Evolutionary conservation across 2,797 vertebrate species (phyloP).

Genomic region (Cercopithecus diana): DNA sequence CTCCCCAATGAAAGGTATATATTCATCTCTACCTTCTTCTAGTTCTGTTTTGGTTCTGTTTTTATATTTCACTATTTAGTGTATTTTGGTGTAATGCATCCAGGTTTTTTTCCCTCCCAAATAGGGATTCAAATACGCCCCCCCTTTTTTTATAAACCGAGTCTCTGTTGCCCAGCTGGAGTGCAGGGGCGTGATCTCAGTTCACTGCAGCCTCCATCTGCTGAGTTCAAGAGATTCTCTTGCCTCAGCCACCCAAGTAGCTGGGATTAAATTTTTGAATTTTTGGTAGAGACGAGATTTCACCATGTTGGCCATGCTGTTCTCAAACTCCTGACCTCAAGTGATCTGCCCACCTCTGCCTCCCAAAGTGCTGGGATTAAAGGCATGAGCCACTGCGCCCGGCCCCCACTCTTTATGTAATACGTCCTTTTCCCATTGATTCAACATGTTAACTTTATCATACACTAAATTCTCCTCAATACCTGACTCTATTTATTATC

Average conservation of each 20-base stretch:
- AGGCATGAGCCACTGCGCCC: fast-evolving
- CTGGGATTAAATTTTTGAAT: neutral
- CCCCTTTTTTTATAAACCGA: too few species aligned
- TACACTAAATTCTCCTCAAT: neutral
- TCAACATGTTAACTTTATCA: neutral
- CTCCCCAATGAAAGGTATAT: neutral
- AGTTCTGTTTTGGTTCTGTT: neutral
- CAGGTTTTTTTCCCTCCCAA: neutral
- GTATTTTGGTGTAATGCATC: neutral
- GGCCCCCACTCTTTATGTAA: neutral
- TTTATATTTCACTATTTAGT: neutral
- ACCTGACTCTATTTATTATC: neutral
- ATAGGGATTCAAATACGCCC: neutral
- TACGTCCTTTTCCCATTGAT: neutral
- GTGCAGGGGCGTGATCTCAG: neutral
- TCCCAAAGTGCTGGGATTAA: neutral
- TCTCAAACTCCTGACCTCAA: neutral
- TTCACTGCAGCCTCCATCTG: neutral
- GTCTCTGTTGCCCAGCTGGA: neutral
- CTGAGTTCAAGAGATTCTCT: neutral
- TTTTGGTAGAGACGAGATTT: neutral
- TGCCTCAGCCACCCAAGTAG: neutral
- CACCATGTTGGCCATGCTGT: neutral
- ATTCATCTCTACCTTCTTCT: neutral
- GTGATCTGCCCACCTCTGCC: neutral